Evolutionary conservation across 2,113 vertebrate species (phyloP).

Genomic region (Pterocles orientalis): DNA sequence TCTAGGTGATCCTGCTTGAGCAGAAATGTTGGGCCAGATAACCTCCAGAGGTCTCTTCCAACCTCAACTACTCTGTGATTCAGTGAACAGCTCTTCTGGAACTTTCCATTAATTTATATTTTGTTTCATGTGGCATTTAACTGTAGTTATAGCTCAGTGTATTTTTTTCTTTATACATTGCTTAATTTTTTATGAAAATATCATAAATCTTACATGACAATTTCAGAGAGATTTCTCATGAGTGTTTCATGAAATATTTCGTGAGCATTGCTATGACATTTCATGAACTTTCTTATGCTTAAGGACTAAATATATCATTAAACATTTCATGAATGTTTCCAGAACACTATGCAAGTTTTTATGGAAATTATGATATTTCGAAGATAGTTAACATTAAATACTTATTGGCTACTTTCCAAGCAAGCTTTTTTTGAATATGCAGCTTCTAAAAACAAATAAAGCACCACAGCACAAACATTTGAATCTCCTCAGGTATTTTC

Average conservation of each 20-base stretch:
- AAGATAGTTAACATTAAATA: background rate
- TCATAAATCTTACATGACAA: background rate
- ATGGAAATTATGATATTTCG: background rate
- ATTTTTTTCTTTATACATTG: background rate
- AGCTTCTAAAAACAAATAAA: background rate
- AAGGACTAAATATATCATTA: background rate
- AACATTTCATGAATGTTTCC: background rate
- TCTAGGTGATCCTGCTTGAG: background rate
- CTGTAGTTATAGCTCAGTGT: background rate
- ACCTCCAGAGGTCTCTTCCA: background rate
- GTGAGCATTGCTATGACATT: background rate
- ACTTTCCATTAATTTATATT: background rate
- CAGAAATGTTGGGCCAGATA: background rate
- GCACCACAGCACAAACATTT: background rate
- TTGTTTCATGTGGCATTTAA: background rate
- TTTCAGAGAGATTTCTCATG: constrained; percentile 3
- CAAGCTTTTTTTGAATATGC: rapidly evolving
- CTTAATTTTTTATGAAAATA: constrained; percentile 17
- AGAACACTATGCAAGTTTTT: background rate
- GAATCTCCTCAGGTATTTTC: background rate
- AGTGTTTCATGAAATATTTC: constrained; percentile 10
- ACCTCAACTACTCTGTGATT: background rate
- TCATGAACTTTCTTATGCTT: background rate
- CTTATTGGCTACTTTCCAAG: background rate
- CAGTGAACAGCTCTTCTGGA: background rate